Conservation (phyloP, 1,140 invertebrate species). For the Polyergus mexicanus region DNA sequence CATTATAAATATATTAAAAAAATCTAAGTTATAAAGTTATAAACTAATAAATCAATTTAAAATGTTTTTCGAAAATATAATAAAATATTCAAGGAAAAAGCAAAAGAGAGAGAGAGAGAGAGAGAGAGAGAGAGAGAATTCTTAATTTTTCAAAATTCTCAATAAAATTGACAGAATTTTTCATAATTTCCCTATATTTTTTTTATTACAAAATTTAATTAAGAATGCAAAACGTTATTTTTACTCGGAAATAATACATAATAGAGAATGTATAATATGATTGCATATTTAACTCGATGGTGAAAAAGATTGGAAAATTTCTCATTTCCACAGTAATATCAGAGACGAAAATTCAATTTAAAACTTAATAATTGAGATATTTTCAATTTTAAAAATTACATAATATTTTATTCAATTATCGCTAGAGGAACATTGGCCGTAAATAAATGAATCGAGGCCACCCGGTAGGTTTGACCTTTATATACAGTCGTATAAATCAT, state of each 20-base stretch:
- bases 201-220: background rate
- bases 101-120: no score
- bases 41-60: background rate
- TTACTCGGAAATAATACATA: background rate
- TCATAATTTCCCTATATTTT: background rate
- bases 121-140: background rate
- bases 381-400: background rate
- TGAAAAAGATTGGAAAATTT: background rate
- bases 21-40: background rate
- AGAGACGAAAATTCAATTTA: background rate
- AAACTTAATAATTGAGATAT: background rate
- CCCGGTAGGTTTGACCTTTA: background rate
- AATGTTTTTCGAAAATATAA: background rate
- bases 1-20: background rate
- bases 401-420: background rate
- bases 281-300: background rate
- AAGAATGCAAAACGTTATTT: background rate
- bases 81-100: background rate
- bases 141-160: background rate
- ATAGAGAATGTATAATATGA: background rate
- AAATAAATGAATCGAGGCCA: background rate
- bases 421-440: background rate
- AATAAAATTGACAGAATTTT: background rate
- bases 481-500: slow-evolving; percentile 29
- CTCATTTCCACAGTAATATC: background rate